Evolutionary conservation across 2,113 vertebrate genomes (phyloP).

Genomic region (Cheilinus undulatus): DNA sequence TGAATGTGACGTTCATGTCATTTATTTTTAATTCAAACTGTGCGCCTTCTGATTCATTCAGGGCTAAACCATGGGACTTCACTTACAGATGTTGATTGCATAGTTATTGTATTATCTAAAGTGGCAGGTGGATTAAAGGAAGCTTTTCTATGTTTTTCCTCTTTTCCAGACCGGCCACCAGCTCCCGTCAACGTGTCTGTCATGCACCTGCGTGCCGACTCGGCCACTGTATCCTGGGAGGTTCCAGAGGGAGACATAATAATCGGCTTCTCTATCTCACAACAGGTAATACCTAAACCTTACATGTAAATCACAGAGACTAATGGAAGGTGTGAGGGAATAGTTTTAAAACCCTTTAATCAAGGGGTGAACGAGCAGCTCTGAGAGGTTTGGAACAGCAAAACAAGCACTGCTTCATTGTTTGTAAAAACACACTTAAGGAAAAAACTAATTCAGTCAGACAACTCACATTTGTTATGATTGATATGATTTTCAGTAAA

Average conservation of each 20-base stretch:
- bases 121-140: slow-evolving; percentile 13
- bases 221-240: slow-evolving; percentile 96
- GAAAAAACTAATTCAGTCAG: too few species aligned
- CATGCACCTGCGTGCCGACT: slow-evolving; percentile 94
- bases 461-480: too few species aligned
- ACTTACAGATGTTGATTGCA: slow-evolving; percentile 6
- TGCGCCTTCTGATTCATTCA: too few species aligned
- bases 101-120: slow-evolving; percentile 9
- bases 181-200: slow-evolving; percentile 97
- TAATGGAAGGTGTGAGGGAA: neutral
- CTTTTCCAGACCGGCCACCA: slow-evolving; percentile 89
- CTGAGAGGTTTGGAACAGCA: too few species aligned
- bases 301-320: neutral
- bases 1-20: neutral
- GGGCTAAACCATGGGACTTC: neutral
- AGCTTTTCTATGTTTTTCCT: neutral
- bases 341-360: neutral
- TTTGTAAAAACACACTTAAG: too few species aligned
- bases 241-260: slow-evolving; percentile 96
- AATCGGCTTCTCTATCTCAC: slow-evolving; percentile 97
- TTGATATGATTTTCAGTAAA: too few species aligned
- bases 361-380: too few species aligned
- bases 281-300: slow-evolving; percentile 87
- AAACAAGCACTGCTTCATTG: too few species aligned
- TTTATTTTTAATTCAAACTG: neutral